phyloP scores from a whole-genome alignment of 2,797 vertebrate genomes.

The Rhynchonycteris naso region DNA sequence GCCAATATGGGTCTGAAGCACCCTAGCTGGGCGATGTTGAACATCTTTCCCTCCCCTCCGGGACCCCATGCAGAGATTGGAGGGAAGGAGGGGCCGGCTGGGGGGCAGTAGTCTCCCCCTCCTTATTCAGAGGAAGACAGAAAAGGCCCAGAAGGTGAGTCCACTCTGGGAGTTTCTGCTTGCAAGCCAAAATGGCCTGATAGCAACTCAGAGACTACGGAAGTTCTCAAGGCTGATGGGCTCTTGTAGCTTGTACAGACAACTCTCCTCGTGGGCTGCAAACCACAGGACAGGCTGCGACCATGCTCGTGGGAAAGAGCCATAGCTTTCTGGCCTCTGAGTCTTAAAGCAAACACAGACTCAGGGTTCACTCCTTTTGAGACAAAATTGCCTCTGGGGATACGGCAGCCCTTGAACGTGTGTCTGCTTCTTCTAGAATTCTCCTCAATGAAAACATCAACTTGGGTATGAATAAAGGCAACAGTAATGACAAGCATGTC shows the following conservation, averaged over 20 bases:
- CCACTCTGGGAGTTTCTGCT: neutral
- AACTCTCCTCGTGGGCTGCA: neutral
- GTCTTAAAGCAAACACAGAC: constrained; percentile 19
- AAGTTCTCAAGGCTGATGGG: constrained; percentile 51
- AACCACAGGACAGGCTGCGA: constrained; percentile 54
- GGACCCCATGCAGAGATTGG: neutral
- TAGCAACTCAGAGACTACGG: constrained; percentile 67
- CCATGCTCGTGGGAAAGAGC: constrained; percentile 38
- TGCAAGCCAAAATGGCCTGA: constrained; percentile 44
- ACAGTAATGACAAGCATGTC: neutral
- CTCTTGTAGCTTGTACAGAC: neutral
- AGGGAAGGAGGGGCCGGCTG: neutral
- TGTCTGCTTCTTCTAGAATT: constrained; percentile 11
- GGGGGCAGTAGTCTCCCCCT: neutral
- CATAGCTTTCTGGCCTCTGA: neutral
- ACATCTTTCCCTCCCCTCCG: neutral
- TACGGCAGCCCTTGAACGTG: neutral
- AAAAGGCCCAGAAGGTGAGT: neutral
- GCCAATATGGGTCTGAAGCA: neutral
- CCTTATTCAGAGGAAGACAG: neutral
- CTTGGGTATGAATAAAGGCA: neutral
- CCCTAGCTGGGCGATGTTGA: fast-evolving
- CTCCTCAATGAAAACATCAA: neutral
- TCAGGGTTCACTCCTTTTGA: neutral
- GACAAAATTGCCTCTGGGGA: neutral